Base-by-base conservation (phyloP, 1,140 invertebrate genomes). In the Pachyrhynchus sulphureomaculatus region DNA sequence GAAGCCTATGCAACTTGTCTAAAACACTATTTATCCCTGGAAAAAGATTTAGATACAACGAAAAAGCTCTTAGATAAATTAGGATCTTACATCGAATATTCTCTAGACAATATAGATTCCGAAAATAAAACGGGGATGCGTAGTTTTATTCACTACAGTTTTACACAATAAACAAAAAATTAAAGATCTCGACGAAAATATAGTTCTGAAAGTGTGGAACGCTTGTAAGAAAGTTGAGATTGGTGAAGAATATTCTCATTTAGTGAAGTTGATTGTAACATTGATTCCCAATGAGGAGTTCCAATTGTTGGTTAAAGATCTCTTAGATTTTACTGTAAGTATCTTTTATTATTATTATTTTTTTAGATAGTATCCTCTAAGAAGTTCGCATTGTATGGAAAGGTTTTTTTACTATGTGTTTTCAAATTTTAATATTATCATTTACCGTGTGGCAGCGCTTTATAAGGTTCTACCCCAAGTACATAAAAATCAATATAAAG, bases 251-350 rank as follows among this genome's bases (percentile, higher is more conserved):
- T 69, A 63, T 67, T 63, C 65, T 15, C 66, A 68, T 48, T 36
- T 72, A 20, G 34, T 71, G 8, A 54, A 51, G 4, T 55, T 73
- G 17, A 65, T 73, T 18, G 53, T 68, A 32, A 65, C 66, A 20
- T 61, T 66, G 33, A 66, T 72, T 33, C 45, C 68, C 13, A 69
- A 67, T 59, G 68, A 74, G 29, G 23, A 68, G 15, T 74, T 74
- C 51, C n/a, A 39, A 20, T 13, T 23, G 1, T 51, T 71, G 18
- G 34, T 60, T 2, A 33, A 33, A 12, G 70, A 73, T 56, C 59
- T 72, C 39, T 44, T 66, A 13, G 18, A 65, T 49, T 51, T 62
- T 33, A 64, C 57, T 10, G 70, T 72, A 68, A 60, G 64, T 45
- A 18, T 54, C 10, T 18, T 15, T 44, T 15, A 15, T 37, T 1